Evolutionary conservation across 2,113 vertebrate species (phyloP).

Genomic region (Tangachromis dhanisi): DNA sequence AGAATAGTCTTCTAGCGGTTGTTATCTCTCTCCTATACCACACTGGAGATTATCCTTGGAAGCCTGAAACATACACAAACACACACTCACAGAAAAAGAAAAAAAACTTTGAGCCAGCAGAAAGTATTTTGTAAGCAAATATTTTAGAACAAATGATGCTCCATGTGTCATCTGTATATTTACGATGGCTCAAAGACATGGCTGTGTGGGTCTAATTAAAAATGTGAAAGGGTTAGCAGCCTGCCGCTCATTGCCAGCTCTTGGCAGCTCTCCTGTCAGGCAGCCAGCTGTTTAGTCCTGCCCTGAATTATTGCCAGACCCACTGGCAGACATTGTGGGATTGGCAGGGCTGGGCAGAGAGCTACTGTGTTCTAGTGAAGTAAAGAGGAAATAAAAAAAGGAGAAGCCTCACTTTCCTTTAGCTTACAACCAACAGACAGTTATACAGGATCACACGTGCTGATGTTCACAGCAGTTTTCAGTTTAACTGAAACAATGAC

Average conservation of each 20-base stretch:
- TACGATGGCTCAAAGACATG: slow-evolving; percentile 98
- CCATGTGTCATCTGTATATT: slow-evolving; percentile 91
- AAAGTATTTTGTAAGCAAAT: slow-evolving; percentile 73
- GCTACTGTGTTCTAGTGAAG: slow-evolving; percentile 59
- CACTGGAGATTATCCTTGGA: slow-evolving; percentile 21
- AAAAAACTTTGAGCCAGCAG: slow-evolving; percentile 22
- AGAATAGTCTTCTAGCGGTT: not conserved
- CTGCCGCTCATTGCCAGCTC: slow-evolving; percentile 92
- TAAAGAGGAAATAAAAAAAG: not conserved
- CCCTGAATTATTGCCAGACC: slow-evolving; percentile 89
- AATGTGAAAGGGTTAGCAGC: slow-evolving; percentile 99
- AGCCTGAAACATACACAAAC: slow-evolving; percentile 9
- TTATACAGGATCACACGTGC: not conserved
- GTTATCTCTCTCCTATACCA: not conserved
- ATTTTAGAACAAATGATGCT: slow-evolving; percentile 80
- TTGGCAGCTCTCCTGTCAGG: slow-evolving; percentile 93
- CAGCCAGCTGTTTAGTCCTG: slow-evolving; percentile 98
- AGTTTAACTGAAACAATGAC: not conserved
- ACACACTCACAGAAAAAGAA: not conserved
- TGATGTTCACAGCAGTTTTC: not conserved
- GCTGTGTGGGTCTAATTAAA: slow-evolving; percentile 99
- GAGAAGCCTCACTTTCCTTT: not conserved
- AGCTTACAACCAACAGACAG: not conserved
- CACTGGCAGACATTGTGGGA: slow-evolving; percentile 84
- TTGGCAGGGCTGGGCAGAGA: slow-evolving; percentile 55